These are phyloP conservation scores for Diglossa cyanea DNA, from an alignment of 2,797 vertebrate species.

Conservation along the genomic window DNA sequence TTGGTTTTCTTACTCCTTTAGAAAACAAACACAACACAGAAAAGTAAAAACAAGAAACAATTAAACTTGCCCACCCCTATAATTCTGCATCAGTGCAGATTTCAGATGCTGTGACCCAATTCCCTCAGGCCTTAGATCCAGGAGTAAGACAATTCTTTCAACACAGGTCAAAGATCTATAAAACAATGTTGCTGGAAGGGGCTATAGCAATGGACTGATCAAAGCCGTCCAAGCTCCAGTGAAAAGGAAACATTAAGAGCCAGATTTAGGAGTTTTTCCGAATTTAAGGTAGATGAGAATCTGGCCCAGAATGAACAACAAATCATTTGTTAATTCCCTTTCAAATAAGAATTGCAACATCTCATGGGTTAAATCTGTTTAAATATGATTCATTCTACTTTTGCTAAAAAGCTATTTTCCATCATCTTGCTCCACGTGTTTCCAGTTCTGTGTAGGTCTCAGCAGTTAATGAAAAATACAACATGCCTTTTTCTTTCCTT, in stretches of 20 bases:
- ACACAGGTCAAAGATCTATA: not conserved
- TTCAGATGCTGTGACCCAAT: not conserved
- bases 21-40: not conserved
- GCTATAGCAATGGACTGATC: not conserved
- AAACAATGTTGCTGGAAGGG: not conserved
- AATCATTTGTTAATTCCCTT: not conserved
- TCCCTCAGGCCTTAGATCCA: not conserved
- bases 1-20: not conserved
- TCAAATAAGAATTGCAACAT: not conserved
- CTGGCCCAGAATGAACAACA: not conserved
- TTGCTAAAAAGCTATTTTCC: not conserved
- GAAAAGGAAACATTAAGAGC: not conserved
- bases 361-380: not conserved
- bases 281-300: not conserved
- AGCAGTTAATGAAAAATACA: not conserved
- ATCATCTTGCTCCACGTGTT: not conserved
- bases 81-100: not conserved
- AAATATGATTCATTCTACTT: not conserved
- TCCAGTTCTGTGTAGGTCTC: not conserved
- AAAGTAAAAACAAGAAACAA: not conserved
- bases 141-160: constrained; percentile 11
- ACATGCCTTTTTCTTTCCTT: not conserved
- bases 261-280: not conserved
- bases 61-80: not conserved
- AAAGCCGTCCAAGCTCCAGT: not conserved